Conservation (phyloP, 2,888 invertebrate species). For the Oxystoma pomonae region DNA sequence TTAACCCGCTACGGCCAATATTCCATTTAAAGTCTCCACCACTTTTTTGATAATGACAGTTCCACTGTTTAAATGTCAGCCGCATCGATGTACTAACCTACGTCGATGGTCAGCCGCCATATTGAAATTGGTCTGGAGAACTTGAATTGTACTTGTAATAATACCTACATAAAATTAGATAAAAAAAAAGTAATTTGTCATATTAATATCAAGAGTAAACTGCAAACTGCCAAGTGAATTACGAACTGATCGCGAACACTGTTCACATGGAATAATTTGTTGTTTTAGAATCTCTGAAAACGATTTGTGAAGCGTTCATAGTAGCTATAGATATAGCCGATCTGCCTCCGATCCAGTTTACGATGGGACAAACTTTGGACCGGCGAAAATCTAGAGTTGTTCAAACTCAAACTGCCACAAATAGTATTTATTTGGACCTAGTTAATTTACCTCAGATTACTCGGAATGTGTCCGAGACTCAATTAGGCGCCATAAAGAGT, state of each 20-base stretch:
- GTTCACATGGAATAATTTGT: background rate
- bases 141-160: too few species aligned
- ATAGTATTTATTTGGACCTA: conserved; percentile 59
- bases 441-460: conserved; percentile 63
- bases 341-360: conserved; percentile 60
- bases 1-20: too few species aligned
- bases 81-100: too few species aligned
- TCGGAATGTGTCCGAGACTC: conserved; percentile 85
- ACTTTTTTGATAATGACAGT: too few species aligned
- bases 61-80: too few species aligned
- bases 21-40: too few species aligned
- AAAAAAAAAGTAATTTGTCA: too few species aligned
- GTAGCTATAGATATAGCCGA: conserved; percentile 75
- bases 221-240: background rate
- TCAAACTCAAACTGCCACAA: conserved; percentile 46
- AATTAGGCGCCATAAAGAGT: conserved; percentile 70
- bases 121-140: too few species aligned
- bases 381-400: conserved; percentile 61
- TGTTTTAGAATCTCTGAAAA: conserved; percentile 77
- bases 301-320: conserved; percentile 82
- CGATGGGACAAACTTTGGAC: conserved; percentile 66
- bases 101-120: too few species aligned
- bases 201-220: background rate
- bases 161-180: too few species aligned
- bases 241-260: background rate